These are phyloP conservation scores for Achroia grisella DNA, from an alignment of 1,140 invertebrate genomes.

Conservation along the genomic window DNA sequence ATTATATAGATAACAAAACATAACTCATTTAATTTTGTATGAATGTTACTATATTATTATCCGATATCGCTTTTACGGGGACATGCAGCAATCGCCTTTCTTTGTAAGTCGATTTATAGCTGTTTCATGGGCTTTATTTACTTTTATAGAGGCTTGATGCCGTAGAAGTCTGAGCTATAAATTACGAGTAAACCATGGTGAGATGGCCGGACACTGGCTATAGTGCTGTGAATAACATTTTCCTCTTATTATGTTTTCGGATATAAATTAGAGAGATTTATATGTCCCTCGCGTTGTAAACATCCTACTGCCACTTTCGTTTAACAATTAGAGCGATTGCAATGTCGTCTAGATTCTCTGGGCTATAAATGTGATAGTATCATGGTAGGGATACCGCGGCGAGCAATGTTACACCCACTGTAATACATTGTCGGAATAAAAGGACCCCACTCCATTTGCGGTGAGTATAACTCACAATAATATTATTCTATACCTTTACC, in stretches of 20 bases:
- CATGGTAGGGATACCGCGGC: conserved; percentile 11
- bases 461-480: no score
- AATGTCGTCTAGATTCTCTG: conserved; percentile 21
- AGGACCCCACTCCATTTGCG: no score
- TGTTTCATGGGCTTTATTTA: conserved; percentile 67
- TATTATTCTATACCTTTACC: no score
- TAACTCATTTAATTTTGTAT: no score
- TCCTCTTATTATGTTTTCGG: conserved; percentile 65
- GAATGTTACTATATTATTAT: no score
- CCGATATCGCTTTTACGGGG: no score
- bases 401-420: not conserved
- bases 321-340: conserved; percentile 25
- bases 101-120: conserved; percentile 57
- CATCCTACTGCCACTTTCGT: conserved; percentile 29
- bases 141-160: conserved; percentile 58
- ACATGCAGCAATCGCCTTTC: conserved; percentile 9
- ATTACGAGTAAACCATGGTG: conserved; percentile 37
- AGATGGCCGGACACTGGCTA: conserved; percentile 37
- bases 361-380: conserved; percentile 25
- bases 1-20: no score
- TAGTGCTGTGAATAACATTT: conserved; percentile 53
- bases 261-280: conserved; percentile 68
- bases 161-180: conserved; percentile 59
- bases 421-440: not conserved
- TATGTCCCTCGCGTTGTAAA: conserved; percentile 24